These are phyloP conservation scores for Hemaris fuciformis DNA, from an alignment of 2,888 invertebrate genomes.

Conservation along the genomic window DNA sequence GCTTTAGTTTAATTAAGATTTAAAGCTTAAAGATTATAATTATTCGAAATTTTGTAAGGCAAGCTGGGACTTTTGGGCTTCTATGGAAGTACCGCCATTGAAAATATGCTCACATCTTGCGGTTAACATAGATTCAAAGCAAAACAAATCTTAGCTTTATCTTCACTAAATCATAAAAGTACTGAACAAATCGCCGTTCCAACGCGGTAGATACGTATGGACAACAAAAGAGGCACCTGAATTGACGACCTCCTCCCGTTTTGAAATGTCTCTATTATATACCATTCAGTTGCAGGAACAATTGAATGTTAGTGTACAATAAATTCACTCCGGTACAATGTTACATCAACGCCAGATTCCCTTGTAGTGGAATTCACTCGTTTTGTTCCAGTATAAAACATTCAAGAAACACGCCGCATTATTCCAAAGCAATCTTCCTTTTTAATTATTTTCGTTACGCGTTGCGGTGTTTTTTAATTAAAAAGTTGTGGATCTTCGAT, in stretches of 20 bases:
- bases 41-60: too few relatives aligned
- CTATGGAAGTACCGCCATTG: too few relatives aligned
- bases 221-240: background rate
- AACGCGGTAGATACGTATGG: background rate
- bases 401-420: background rate
- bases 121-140: too few relatives aligned
- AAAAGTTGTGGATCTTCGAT: background rate
- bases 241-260: background rate
- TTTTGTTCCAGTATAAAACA: background rate
- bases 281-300: background rate
- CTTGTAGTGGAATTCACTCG: background rate
- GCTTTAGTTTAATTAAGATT: too few relatives aligned
- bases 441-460: background rate
- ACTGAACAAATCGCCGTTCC: background rate
- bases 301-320: background rate
- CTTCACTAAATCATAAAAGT: too few relatives aligned
- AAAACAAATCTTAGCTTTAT: too few relatives aligned
- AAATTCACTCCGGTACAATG: background rate
- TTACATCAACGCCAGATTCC: background rate
- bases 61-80: too few relatives aligned
- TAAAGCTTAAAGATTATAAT: too few relatives aligned
- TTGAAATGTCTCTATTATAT: background rate
- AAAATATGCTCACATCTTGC: too few relatives aligned
- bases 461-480: slow-evolving; percentile 3
- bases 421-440: background rate